These are phyloP conservation scores for Porites cylindrica DNA, from an alignment of 92 coral and sea anemone genomes.

Conservation along the genomic window DNA sequence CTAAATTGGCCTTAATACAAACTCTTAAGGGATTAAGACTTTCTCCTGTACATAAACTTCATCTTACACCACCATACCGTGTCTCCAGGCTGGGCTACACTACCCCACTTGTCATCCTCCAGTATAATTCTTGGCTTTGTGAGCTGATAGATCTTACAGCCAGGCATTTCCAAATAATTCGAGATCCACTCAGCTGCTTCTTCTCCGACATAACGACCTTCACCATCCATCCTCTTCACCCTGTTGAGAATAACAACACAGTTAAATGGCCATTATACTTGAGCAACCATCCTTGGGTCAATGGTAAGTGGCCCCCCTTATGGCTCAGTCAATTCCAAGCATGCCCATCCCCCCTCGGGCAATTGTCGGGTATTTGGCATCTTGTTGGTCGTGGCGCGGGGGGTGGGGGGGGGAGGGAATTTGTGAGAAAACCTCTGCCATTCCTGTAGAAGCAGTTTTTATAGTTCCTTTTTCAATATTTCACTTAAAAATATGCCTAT, in stretches of 20 bases:
- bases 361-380: too few species aligned
- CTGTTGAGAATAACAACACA: constrained; percentile 16
- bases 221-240: constrained; percentile 52
- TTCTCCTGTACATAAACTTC: too few species aligned
- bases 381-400: too few species aligned
- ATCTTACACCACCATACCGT: constrained; percentile 38
- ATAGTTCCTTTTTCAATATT: too few species aligned
- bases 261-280: not conserved
- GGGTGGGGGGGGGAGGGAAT: too few species aligned
- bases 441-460: too few species aligned
- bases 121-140: constrained; percentile 50
- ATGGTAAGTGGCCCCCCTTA: not conserved
- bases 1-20: too few species aligned
- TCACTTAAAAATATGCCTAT: too few species aligned
- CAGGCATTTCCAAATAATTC: constrained; percentile 57
- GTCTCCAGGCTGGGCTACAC: constrained; percentile 62
- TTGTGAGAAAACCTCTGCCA: too few species aligned
- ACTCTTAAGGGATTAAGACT: too few species aligned
- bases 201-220: constrained; percentile 69
- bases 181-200: constrained; percentile 75
- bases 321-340: not conserved
- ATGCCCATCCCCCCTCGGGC: too few species aligned
- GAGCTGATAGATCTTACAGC: constrained; percentile 57
- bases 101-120: constrained; percentile 64
- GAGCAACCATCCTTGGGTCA: not conserved